Evolutionary conservation across 2,888 invertebrate species (phyloP).

Genomic region (Erebia ligea): DNA sequence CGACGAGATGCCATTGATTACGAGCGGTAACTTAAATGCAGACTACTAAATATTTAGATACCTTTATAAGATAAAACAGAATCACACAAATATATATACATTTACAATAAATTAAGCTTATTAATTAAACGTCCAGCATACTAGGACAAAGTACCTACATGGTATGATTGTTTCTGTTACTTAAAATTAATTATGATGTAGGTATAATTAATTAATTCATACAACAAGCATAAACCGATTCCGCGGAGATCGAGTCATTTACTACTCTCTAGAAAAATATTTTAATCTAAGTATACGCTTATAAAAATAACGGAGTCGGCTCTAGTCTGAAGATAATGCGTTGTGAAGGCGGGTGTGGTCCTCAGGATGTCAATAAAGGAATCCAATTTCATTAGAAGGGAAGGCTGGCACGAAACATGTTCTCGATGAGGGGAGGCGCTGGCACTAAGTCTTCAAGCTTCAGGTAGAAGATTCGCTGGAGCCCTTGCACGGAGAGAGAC

Average conservation of each 20-base stretch:
- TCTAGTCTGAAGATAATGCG: conserved; percentile 67
- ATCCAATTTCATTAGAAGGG: conserved; percentile 87
- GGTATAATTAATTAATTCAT: conserved; percentile 37
- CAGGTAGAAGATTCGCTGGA: conserved; percentile 96
- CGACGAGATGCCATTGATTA: conserved; percentile 83
- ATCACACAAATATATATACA: conserved; percentile 75
- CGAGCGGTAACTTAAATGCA: conserved; percentile 84
- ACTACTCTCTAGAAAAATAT: conserved; percentile 78
- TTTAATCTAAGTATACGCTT: conserved; percentile 72
- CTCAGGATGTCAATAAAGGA: conserved; percentile 52
- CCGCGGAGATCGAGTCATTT: conserved; percentile 78
- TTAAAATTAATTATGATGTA: conserved; percentile 43
- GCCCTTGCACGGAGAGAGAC: conserved; percentile 95
- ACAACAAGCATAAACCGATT: conserved; percentile 68
- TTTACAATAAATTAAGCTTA: conserved; percentile 80
- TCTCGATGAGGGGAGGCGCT: conserved; percentile 96
- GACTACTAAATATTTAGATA: conserved; percentile 73
- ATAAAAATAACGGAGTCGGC: conserved; percentile 79
- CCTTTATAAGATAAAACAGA: conserved; percentile 72
- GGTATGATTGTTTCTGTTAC: conserved; percentile 61
- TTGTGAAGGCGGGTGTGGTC: conserved; percentile 77
- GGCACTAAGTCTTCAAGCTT: conserved; percentile 96
- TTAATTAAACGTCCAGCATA: conserved; percentile 48
- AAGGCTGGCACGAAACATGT: conserved; percentile 96
- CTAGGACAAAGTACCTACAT: conserved; percentile 51